Conservation (phyloP, 2,113 vertebrate genomes). For the Psammodynastes pulverulentus region DNA sequence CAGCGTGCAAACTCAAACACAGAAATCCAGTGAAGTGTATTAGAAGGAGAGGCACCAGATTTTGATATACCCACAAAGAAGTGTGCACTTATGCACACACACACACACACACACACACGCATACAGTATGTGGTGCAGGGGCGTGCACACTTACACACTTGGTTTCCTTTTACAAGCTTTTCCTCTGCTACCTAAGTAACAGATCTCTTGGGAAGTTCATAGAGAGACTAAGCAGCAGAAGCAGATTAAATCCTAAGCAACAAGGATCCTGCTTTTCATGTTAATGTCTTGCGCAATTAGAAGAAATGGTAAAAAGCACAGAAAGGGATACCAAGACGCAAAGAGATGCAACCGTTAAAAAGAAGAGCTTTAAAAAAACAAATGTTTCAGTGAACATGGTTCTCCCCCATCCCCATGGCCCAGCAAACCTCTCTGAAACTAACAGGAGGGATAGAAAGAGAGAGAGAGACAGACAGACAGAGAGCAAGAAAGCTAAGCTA, state of each 20-base stretch:
- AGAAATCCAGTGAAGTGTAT: not conserved
- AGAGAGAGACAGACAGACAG: not conserved
- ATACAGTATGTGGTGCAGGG: rapidly evolving
- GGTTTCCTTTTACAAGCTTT: not conserved
- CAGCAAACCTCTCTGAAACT: not conserved
- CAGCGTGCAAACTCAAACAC: too few relatives aligned
- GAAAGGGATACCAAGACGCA: not conserved
- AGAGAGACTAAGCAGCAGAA: constrained; percentile 22
- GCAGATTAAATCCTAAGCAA: constrained; percentile 57
- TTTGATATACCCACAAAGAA: not conserved
- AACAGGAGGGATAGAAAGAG: not conserved
- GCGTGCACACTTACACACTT: not conserved
- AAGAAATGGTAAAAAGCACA: not conserved
- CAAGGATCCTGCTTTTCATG: constrained; percentile 24
- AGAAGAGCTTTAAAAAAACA: not conserved
- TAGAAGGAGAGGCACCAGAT: not conserved
- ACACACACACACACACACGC: rapidly evolving
- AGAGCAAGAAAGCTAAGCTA: not conserved
- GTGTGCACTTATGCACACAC: not conserved
- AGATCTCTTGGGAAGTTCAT: constrained; percentile 25
- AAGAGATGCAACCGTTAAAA: not conserved
- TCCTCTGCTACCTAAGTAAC: constrained; percentile 18
- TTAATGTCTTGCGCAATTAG: constrained; percentile 25
- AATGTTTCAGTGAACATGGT: too few relatives aligned
- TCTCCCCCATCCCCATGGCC: too few relatives aligned